Evolutionary conservation across 2,113 vertebrate genomes (phyloP), one percentile per base, ranked within the genome.

Genomic region (Engraulis encrasicolus): DNA sequence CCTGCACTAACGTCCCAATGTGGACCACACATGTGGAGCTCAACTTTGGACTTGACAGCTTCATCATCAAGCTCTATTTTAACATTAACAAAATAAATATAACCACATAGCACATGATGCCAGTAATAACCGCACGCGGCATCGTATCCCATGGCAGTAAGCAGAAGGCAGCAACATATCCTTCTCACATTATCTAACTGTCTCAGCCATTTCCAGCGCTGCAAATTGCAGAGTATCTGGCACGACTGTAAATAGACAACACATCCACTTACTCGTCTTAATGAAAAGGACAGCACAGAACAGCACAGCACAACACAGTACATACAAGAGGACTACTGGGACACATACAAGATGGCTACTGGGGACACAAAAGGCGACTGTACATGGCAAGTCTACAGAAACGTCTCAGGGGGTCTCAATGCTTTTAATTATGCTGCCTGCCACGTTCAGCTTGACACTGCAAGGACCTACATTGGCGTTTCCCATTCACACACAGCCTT

Each of bases 401-500:
- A 86, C 79, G 38, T 27, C 23, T 54, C 82, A 6, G 9, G 0
- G n/a, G 3, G 50, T 49, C 15, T 52, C 79, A 85, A 78, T 66
- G 82, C 31, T 78, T 37, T 78, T 84, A 78, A 83, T 77, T 83
- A 86, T 83, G 37, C 79, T 40, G 50, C 40, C 79, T 40, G 50
- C 6, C 19, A 40, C 78, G 84, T 88, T 85, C 84, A 83, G 81
- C 50, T 31, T 80, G 40, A 18, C 74, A 82, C 66, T 27, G 50
- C 78, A 6, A 83, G 86, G 27, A 80, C 80, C n/a, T n/a, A n/a
- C n/a, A n/a, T n/a, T 81, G 89, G 90, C 78, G 38, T 85, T 85
- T 50, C 88, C n/a, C n/a, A n/a, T n/a, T n/a, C 88, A 88, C 90
- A 88, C 83, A 92, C 34, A 80, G 85, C 86, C 85, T 88, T 40